Evolutionary conservation across 2,888 invertebrate genomes (phyloP), one percentile per base, ranked within the genome.

Genomic region (Pantelozetes paolii): DNA sequence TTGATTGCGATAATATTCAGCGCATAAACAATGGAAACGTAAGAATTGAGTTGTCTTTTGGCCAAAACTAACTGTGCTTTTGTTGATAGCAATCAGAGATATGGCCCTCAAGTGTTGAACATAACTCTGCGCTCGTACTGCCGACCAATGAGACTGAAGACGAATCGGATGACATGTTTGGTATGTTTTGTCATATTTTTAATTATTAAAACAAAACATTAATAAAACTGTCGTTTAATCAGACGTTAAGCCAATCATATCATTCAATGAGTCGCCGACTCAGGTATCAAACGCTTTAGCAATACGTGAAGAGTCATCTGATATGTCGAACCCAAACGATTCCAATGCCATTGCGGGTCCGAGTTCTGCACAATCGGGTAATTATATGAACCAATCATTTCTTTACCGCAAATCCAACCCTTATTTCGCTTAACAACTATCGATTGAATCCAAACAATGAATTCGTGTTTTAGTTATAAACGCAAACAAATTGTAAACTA

Each of bases 221-320:
- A 62, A 62, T 62, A 26, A 59, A 59, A 11, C 59, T 15, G 15
- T 30, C 23, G 15, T 3, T 28, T 2, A 36, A 36, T 36, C 54
- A 42, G 76, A 76, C 45, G 71, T 76, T 9, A 74, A 74, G 70
- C 76, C 76, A 26, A 76, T 76, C 18, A 59, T 76, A 32, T 76
- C 76, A 40, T 73, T 76, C 20, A 74, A 76, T 36, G 76, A 76
- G 62, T 73, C 73, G 28, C 54, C 73, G 45, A 40, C 69, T 20
- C 72, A 32, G 71, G 57, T 28, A 40, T 50, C 71, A 5, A 71
- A 50, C 15, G 50, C 45, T 9, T 6, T 50, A 23, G 48, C 26
- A 45, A 9, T 71, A 18, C 45, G 26, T 11, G 45, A 50, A 45
- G 45, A 71, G 2, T 32, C 45, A 11, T 30, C 45, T 5, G 26